These are phyloP conservation scores for Fragum whitleyi DNA, from an alignment of 2,888 invertebrate genomes.

Conservation along the genomic window DNA sequence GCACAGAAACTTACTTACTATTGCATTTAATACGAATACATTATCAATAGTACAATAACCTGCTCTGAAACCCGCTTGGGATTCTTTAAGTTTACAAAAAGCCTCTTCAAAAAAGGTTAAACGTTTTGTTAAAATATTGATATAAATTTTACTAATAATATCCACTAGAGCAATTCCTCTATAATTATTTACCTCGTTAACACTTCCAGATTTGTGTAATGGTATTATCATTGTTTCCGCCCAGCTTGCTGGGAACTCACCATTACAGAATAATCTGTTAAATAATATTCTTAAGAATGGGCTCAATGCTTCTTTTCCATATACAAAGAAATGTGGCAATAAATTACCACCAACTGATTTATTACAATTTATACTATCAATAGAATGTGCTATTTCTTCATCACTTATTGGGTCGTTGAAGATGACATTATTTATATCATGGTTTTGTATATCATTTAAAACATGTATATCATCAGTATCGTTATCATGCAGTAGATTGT, in stretches of 20 bases:
- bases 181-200: conserved; percentile 11
- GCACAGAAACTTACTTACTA: conserved; percentile 8
- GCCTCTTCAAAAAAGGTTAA: not conserved
- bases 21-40: conserved; percentile 1
- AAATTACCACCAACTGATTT: conserved; percentile 6
- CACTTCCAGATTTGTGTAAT: not conserved
- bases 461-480: not conserved
- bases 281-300: conserved; percentile 10
- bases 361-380: not conserved
- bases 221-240: not conserved
- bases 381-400: not conserved
- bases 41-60: conserved; percentile 21
- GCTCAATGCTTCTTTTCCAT: not conserved
- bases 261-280: conserved; percentile 2
- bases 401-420: not conserved
- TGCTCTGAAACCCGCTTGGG: not conserved
- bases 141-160: not conserved
- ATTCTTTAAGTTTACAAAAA: not conserved
- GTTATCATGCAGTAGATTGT: not conserved
- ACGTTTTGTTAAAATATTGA: not conserved
- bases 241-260: conserved; percentile 2
- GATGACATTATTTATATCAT: not conserved
- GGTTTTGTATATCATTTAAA: not conserved
- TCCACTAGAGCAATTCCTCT: conserved; percentile 10
- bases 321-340: not conserved